Evolutionary conservation across 2,888 invertebrate species (phyloP), one percentile per base, ranked within the genome.

Genomic region (Drosophila kuntzei): DNA sequence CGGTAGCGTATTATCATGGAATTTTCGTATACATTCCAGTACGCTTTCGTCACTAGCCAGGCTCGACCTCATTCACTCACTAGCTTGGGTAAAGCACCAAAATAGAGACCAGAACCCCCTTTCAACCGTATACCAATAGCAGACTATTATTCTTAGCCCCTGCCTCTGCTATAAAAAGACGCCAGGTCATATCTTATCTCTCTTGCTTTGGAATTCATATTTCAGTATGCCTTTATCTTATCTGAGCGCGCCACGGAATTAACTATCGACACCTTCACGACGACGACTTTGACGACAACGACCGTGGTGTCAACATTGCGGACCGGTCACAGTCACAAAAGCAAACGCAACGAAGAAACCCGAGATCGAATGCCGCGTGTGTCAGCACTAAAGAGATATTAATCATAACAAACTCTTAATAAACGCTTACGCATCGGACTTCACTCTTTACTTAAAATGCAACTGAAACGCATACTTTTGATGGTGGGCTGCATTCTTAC

Each of bases 311-410:
- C 18, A 12, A 7, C 43, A 59, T 55, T 29, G 53, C 9, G 29
- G 32, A 68, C 27, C 47, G 49, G 8, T 43, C 49, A 43, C 83
- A 86, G 83, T 85, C 66, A 69, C 80, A 78, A 69, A 82, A 76
- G 59, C 59, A 51, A 39, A 37, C 54, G 43, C 50, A 16, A 22
- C 55, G 20, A 43, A 12, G 11, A 34, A 34, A 46, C 27, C 43
- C 25, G 39, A 54, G 29, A 50, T 27, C 53, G 43, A 46, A 47
- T 47, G 36, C 6, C 34, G 18, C 64, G 57, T 65, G 65, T 43
- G 54, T 44, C 37, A 14, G 4, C 11, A 8, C n/a, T 4, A 18
- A 14, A 20, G 20, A 29, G 9, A 46, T 32, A 29, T 37, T n/a
- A 4, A 39, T 11, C 2, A 47, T 11, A 44, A 34, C 5, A 4